Percentiles rank a stretch among this genome's conserved stretches.
Conservation (phyloP, 2,113 vertebrate genomes). For the Boulengeromyrus knoepffleri region DNA sequence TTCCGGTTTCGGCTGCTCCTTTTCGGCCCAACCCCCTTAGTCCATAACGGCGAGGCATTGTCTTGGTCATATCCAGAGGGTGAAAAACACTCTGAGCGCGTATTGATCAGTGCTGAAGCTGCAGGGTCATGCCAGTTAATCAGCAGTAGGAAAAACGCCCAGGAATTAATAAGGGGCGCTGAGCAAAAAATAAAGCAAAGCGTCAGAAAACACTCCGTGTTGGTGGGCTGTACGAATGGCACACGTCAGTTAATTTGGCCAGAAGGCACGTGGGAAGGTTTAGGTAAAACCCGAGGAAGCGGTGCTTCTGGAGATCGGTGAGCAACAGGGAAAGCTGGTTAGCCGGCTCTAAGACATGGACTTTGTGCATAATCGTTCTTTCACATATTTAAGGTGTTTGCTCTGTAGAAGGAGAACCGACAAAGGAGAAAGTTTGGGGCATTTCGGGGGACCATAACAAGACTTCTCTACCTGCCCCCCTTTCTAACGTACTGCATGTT, state of each 20-base stretch:
- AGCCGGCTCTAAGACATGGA: background rate
- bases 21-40: background rate
- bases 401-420: background rate
- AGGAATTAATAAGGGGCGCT: background rate
- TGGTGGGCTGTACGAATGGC: background rate
- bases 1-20: background rate
- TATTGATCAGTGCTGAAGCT: constrained; percentile 7
- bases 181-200: background rate
- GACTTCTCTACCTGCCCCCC: background rate
- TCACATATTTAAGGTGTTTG: background rate
- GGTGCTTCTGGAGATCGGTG: background rate
- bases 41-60: background rate
- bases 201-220: background rate
- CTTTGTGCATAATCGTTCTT: background rate
- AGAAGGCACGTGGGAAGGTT: background rate
- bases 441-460: background rate
- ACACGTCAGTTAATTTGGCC: background rate
- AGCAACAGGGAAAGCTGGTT: background rate
- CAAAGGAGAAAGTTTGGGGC: background rate
- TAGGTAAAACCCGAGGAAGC: background rate
- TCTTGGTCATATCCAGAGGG: background rate
- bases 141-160: background rate
- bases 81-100: background rate
- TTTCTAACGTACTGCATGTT: background rate
- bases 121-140: constrained; percentile 3